These are phyloP conservation scores for Mycalesis mineus DNA, from an alignment of 2,888 invertebrate genomes.

Conservation along the genomic window DNA sequence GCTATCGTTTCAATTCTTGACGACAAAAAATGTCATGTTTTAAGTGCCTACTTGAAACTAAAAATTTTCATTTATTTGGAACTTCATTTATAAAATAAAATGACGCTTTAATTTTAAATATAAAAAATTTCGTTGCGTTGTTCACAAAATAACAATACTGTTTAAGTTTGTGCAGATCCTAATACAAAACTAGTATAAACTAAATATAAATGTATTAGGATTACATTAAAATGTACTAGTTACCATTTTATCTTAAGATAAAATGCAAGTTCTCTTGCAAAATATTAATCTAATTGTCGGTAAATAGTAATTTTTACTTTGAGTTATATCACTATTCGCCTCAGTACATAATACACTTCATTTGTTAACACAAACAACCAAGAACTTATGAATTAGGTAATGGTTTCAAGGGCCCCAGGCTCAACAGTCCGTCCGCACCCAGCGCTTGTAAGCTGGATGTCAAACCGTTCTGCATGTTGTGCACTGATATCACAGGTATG, in stretches of 20 bases:
- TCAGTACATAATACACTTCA: conserved; percentile 3
- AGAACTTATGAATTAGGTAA: conserved; percentile 62
- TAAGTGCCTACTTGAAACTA: too few relatives aligned
- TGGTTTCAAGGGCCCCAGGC: conserved; percentile 84
- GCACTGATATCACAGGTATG: conserved; percentile 83
- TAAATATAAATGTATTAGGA: too few relatives aligned
- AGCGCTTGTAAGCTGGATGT: conserved; percentile 78
- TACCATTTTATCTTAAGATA: not conserved
- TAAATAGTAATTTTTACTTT: conserved; percentile 3
- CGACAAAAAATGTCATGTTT: too few relatives aligned
- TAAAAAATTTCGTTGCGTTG: too few relatives aligned
- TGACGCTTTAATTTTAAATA: too few relatives aligned
- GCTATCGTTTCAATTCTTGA: too few relatives aligned
- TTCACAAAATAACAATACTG: too few relatives aligned
- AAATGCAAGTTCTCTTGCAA: not conserved
- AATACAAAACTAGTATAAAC: too few relatives aligned
- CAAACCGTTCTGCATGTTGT: conserved; percentile 80
- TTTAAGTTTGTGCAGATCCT: too few relatives aligned
- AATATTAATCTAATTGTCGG: not conserved
- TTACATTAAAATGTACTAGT: not conserved
- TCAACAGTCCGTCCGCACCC: conserved; percentile 83
- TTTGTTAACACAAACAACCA: not conserved
- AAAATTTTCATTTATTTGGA: too few relatives aligned
- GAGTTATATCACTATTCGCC: not conserved
- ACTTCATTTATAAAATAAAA: too few relatives aligned